Evolutionary conservation across 2,888 invertebrate genomes (phyloP).

Genomic region (Herminia tarsipennalis): DNA sequence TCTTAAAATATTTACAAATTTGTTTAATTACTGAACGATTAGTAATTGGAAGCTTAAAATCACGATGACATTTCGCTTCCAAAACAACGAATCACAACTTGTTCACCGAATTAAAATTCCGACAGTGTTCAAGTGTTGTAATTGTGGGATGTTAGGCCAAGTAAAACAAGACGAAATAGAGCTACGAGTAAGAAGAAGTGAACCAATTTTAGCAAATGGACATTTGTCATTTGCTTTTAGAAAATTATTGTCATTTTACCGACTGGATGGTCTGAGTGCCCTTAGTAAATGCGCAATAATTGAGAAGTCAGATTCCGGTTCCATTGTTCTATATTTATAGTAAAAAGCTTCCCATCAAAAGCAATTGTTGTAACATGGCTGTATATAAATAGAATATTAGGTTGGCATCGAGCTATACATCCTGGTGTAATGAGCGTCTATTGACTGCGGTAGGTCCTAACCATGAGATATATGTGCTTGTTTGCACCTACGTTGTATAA

Average conservation of each 20-base stretch:
- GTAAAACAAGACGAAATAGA: conserved; percentile 20
- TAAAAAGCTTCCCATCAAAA: too few species aligned
- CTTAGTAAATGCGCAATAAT: conserved; percentile 22
- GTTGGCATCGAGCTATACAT: not conserved
- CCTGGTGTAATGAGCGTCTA: too few species aligned
- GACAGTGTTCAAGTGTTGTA: conserved; percentile 20
- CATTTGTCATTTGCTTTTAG: conserved; percentile 27
- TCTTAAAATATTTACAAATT: conserved; percentile 38
- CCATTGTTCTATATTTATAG: not conserved
- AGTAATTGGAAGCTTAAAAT: conserved; percentile 69
- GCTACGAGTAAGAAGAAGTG: conserved; percentile 15
- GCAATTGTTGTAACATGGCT: too few species aligned
- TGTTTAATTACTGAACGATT: conserved; percentile 48
- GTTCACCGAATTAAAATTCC: conserved; percentile 50
- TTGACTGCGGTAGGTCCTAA: too few species aligned
- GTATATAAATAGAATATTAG: too few species aligned
- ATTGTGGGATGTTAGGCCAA: conserved; percentile 24
- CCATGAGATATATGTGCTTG: too few species aligned
- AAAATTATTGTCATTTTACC: conserved; percentile 29
- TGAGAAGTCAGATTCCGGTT: conserved; percentile 1
- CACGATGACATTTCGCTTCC: conserved; percentile 54
- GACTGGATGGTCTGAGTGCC: conserved; percentile 26
- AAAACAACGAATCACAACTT: conserved; percentile 38
- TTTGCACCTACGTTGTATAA: too few species aligned
- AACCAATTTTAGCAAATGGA: conserved; percentile 31